Evolutionary conservation across 1,140 invertebrate species (phyloP).

Genomic region (Anastrepha ludens): DNA sequence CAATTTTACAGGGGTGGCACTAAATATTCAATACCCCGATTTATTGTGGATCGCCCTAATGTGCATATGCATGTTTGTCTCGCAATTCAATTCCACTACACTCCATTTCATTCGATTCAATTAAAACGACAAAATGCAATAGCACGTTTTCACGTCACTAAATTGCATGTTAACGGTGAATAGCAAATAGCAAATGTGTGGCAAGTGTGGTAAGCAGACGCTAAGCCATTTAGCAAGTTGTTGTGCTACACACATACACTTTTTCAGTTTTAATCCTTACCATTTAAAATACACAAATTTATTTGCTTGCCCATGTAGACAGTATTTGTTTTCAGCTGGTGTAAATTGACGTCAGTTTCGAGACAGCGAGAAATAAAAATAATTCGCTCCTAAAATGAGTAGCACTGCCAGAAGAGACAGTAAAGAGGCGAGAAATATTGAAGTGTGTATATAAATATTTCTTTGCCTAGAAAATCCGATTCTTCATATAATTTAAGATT

Average conservation of each 20-base stretch:
- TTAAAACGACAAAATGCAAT: conserved; percentile 41
- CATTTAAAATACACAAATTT: neutral
- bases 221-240: conserved; percentile 10
- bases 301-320: neutral
- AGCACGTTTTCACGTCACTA: conserved; percentile 29
- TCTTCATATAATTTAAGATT: no score
- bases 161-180: conserved; percentile 45
- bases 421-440: no score
- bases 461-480: no score
- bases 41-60: no score
- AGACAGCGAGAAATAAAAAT: neutral
- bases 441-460: no score
- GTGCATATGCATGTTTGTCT: neutral
- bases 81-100: conserved; percentile 28
- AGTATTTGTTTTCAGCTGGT: conserved; percentile 1
- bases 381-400: neutral
- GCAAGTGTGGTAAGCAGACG: conserved; percentile 15
- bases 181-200: conserved; percentile 20
- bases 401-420: no score
- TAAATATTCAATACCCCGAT: no score
- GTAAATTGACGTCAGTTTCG: conserved; percentile 21
- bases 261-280: neutral
- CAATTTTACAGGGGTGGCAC: no score
- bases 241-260: neutral
- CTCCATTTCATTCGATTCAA: conserved; percentile 33